Percentiles rank a stretch among this genome's conserved stretches.
These are phyloP conservation scores for Spermophilus dauricus DNA, from an alignment of 2,113 vertebrate species.

Conservation along the genomic window DNA sequence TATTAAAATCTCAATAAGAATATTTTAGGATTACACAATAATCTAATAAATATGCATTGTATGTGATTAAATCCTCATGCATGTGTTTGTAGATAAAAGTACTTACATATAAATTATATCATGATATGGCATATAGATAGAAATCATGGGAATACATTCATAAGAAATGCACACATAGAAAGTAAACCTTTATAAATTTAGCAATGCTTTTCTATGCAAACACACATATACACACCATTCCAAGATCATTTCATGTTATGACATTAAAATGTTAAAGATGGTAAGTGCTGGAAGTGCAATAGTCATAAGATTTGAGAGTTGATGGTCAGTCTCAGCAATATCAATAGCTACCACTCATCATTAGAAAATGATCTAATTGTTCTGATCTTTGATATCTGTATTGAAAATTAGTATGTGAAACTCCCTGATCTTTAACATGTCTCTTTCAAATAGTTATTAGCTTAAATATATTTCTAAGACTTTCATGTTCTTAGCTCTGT, in stretches of 20 bases:
- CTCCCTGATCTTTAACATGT: background rate
- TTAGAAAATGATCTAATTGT: background rate
- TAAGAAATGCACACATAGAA: background rate
- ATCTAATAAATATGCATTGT: background rate
- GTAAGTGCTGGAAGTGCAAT: background rate
- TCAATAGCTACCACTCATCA: background rate
- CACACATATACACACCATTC: background rate
- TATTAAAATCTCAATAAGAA: background rate
- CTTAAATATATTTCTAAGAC: background rate
- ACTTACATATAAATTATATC: background rate
- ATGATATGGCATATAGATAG: background rate
- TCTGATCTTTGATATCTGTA: background rate
- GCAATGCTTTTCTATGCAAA: background rate
- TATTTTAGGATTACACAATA: constrained; percentile 31
- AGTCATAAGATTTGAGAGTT: background rate
- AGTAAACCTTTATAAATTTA: background rate
- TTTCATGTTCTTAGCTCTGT: background rate
- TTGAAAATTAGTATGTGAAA: background rate
- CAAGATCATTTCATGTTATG: background rate
- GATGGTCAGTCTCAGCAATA: background rate
- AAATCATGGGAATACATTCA: background rate
- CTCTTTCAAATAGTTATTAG: background rate
- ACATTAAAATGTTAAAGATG: background rate
- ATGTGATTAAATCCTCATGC: background rate
- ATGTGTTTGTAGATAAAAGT: background rate